Conservation (phyloP, 2,888 invertebrate species). For the Andrena trimmerana region DNA sequence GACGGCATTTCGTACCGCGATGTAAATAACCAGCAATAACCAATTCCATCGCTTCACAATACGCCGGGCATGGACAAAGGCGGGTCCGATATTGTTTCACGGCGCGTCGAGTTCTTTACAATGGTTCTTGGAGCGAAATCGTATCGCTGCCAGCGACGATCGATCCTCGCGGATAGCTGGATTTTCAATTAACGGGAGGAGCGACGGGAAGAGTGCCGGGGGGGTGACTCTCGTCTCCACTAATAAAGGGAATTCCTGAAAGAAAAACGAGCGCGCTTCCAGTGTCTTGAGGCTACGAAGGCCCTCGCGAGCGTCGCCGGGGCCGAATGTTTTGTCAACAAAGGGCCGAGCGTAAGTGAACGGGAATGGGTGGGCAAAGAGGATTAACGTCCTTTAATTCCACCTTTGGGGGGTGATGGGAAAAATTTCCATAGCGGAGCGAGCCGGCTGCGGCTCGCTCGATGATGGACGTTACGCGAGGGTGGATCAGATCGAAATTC, state of each 20-base stretch:
- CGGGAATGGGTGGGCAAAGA: conserved; percentile 6
- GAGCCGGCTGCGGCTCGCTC: conserved; percentile 2
- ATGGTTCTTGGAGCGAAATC: conserved; percentile 8
- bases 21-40: conserved; percentile 30
- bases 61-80: conserved; percentile 23
- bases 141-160: conserved; percentile 18
- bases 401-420: conserved; percentile 2
- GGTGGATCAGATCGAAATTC: conserved; percentile 62
- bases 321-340: conserved; percentile 22
- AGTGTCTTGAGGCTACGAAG: too few species aligned
- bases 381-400: conserved; percentile 32
- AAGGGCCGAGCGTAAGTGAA: conserved; percentile 7
- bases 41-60: conserved; percentile 28
- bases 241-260: not conserved
- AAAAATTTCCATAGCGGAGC: conserved; percentile 60
- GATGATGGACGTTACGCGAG: conserved; percentile 12
- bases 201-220: not conserved
- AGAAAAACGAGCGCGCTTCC: too few species aligned
- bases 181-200: conserved; percentile 32
- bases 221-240: too few species aligned
- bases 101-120: conserved; percentile 20
- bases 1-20: conserved; percentile 10
- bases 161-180: conserved; percentile 26
- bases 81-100: conserved; percentile 16
- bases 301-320: not conserved